Base-by-base conservation (phyloP, 2,113 vertebrate genomes). In the Callospermophilus lateralis region DNA sequence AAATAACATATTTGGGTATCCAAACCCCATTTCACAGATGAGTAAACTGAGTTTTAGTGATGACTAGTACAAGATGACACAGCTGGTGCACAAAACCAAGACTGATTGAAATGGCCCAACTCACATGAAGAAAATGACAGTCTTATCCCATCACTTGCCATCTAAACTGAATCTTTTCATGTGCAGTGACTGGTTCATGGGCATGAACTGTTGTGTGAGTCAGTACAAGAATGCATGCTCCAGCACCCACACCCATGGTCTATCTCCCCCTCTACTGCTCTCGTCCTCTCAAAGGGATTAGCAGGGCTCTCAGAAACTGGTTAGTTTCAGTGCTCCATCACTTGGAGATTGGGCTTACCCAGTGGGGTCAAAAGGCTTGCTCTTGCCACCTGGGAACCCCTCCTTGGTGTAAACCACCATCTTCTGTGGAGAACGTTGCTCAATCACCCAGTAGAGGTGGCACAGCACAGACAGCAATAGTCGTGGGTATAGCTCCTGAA, bases 401-500 rank as follows among this genome's bases (percentile, higher is more conserved):
- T 97, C 93, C 63, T 65, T 88, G 26, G 4, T 68, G 53, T 91
- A 97, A 4, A 97, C 85, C 61, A 97, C 90, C 76, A 96, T 93
- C 39, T 95, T 79, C 86, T 74, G 70, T n/a, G 94, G 77, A 5
- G 22, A 5, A 6, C 84, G 70, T 24, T 96, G 90, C 58, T 97
- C 77, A 67, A 55, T 88, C 72, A 97, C 94, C 90, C 83, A 92
- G 81, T 48, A 73, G 22, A 97, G 42, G 42, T 97, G 94, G 58
- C 37, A 45, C 17, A 97, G 90, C 32, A 95, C 30, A 48, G 90
- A 78, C 67, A 97, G 58, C 51, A 97, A 48, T 15, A 96, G 78
- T 51, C 15, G 51, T 8, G 87, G 93, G 24, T 73, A 96, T 58
- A 96, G 78, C 34, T 96, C 96, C 67, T 73, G 78, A 32, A 96